Evolutionary conservation across 2,113 vertebrate species (phyloP).

Genomic region (Xiphophorus maculatus): DNA sequence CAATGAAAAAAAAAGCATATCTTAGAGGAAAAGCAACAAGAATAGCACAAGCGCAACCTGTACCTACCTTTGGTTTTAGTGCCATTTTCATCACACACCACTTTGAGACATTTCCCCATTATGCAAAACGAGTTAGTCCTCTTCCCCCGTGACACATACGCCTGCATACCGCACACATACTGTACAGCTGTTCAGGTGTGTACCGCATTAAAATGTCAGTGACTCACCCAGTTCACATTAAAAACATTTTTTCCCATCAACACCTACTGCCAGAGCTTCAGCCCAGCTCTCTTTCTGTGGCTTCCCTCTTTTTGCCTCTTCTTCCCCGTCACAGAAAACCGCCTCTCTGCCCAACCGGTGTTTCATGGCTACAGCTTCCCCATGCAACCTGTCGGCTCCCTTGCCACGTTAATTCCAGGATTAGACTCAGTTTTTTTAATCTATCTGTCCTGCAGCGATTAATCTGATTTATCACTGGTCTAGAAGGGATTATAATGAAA

Average conservation of each 20-base stretch:
- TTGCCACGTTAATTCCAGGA: constrained; percentile 12
- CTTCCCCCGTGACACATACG: constrained; percentile 16
- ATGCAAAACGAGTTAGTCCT: constrained; percentile 61
- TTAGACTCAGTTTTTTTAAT: constrained; percentile 32
- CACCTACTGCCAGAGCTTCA: constrained; percentile 10
- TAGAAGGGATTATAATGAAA: constrained; percentile 18
- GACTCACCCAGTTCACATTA: constrained; percentile 41
- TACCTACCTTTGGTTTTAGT: constrained; percentile 12
- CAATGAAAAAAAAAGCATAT: neutral
- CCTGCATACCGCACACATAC: neutral
- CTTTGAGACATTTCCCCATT: constrained; percentile 38
- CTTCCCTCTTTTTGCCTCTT: neutral
- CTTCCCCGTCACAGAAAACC: neutral
- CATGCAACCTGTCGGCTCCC: neutral
- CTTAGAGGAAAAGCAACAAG: neutral
- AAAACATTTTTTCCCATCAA: constrained; percentile 26
- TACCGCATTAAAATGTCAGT: constrained; percentile 31
- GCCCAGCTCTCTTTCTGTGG: neutral
- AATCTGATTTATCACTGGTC: neutral
- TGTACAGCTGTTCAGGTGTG: constrained; percentile 41
- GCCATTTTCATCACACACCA: constrained; percentile 20
- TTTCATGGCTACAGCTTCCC: neutral
- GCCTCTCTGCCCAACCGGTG: neutral
- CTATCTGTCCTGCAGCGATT: constrained; percentile 4
- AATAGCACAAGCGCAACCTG: neutral